Evolutionary conservation across 23 tunicate species (phyloP), one percentile per base, ranked within the genome.

Genomic region (Clavelina lepadiformis): DNA sequence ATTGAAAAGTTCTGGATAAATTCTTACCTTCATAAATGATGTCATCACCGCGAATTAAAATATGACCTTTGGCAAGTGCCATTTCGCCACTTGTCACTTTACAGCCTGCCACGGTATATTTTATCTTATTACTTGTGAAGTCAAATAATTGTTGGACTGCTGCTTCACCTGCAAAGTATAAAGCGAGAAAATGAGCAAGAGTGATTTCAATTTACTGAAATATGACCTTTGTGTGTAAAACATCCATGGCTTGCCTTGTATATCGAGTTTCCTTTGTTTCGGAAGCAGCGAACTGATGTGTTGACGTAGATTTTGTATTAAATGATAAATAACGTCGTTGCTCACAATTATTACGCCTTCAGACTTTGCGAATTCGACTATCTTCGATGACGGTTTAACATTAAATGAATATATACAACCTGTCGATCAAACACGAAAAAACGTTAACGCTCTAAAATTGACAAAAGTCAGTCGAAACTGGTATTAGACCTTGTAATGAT

Each of bases 241-340:
- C n/a, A n/a, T n/a, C n/a, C n/a, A n/a, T 53, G 18, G 0, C 74
- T 3, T 44, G 76, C 93, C 93, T 46, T 50, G 20, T 1, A 76
- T 41, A 6, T 54, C 57, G 26, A 33, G 5, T 35, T 51, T 25
- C 23, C 68, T 67, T 29, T 27, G 45, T 33, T 28, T 41, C 2
- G 72, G 87, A 30, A 88, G 24, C 33, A 38, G 7, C 19, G 58
- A 28, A 30, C 15, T 32, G 3, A 88, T 45, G 23, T 47, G 53
- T 1, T 80, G 52, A 28, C 47, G 73, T 20, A 88, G 20, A 29
- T 67, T 26, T 7, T 79, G 52, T 34, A 88, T 61, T 25, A 88
- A 61, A 32, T 88, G 82, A 68, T 88, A 88, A 35, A 88, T 88
- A 28, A 88, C 80, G 32, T 68, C 44, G 29, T 51, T 66, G 19